Percentiles rank a stretch among this genome's conserved stretches.
Conservation (phyloP, 2,113 vertebrate species). For the Abramis brama region DNA sequence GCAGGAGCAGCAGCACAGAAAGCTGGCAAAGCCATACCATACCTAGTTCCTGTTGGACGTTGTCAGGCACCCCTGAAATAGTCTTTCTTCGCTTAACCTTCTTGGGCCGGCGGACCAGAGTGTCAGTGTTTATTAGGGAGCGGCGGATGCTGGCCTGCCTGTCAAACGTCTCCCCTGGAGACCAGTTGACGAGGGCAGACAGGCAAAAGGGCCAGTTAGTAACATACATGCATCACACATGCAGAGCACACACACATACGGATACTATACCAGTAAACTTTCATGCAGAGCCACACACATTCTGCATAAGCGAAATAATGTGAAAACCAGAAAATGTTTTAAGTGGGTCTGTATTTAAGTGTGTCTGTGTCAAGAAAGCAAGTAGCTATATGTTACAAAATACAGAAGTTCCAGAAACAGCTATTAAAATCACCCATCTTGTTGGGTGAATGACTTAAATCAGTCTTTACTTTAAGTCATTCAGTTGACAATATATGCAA, state of each 20-base stretch:
- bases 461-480: no score
- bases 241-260: slow-evolving; percentile 27
- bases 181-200: slow-evolving; percentile 74
- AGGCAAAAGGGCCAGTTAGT: slow-evolving; percentile 48
- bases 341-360: neutral
- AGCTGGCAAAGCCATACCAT: slow-evolving; percentile 84
- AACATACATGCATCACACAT: slow-evolving; percentile 49
- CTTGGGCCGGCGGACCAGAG: slow-evolving; percentile 96
- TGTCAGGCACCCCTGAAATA: slow-evolving; percentile 98
- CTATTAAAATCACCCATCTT: neutral
- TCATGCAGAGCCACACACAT: slow-evolving; percentile 28
- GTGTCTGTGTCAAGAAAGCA: neutral
- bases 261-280: neutral
- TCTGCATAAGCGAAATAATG: slow-evolving; percentile 24
- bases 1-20: slow-evolving; percentile 67
- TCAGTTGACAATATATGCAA: neutral
- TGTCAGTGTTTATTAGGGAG: slow-evolving; percentile 98
- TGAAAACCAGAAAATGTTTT: neutral
- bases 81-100: slow-evolving; percentile 99
- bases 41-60: slow-evolving; percentile 98
- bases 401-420: neutral
- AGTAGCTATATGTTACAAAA: no score
- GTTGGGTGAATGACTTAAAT: no score
- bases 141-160: slow-evolving; percentile 97
- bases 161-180: slow-evolving; percentile 98